Conservation (phyloP, 2,888 invertebrate genomes). For the Parelbella ahira region DNA sequence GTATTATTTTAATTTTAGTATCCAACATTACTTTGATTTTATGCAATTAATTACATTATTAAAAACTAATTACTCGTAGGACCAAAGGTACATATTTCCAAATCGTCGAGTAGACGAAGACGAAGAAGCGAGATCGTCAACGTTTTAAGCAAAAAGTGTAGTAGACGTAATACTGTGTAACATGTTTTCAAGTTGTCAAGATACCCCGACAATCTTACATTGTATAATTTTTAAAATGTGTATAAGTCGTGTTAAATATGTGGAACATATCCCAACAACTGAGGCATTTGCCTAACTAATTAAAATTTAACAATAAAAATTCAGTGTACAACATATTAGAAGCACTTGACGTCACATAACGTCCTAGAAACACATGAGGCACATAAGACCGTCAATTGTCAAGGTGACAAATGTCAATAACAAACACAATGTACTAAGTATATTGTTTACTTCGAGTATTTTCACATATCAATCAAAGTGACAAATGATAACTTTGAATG, state of each 20-base stretch:
- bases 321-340: conserved; percentile 8
- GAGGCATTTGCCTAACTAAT: background rate
- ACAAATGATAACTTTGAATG: too few species aligned
- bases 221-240: conserved; percentile 15
- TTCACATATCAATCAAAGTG: too few species aligned
- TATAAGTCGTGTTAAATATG: too few species aligned
- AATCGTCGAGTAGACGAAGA: too few species aligned
- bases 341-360: background rate
- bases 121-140: too few species aligned
- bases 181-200: too few species aligned
- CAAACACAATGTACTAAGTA: too few species aligned
- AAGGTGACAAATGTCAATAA: too few species aligned
- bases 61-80: background rate
- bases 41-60: background rate
- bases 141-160: too few species aligned
- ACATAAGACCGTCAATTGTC: background rate
- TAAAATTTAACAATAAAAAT: conserved; percentile 18
- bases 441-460: too few species aligned
- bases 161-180: too few species aligned
- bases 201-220: background rate
- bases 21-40: background rate
- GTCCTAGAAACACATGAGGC: background rate
- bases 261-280: conserved; percentile 3
- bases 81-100: too few species aligned
- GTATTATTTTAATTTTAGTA: conserved; percentile 9